Evolutionary conservation across 2,888 invertebrate genomes (phyloP).

Genomic region (Drosophila ezoana): DNA sequence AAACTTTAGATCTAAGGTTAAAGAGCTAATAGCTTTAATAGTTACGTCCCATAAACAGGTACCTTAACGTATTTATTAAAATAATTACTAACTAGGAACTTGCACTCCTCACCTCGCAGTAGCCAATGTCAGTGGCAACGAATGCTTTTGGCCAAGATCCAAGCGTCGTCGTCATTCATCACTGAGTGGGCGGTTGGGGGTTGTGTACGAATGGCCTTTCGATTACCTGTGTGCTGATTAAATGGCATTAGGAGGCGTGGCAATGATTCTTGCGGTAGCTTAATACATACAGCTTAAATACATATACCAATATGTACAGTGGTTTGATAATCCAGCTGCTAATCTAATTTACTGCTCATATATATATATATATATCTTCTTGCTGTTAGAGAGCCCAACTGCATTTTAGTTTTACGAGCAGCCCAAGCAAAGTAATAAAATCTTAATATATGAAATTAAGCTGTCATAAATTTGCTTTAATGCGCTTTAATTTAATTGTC

Average conservation of each 20-base stretch:
- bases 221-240: slow-evolving; percentile 54
- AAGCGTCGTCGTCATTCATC: slow-evolving; percentile 62
- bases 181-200: slow-evolving; percentile 52
- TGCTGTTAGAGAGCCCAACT: slow-evolving; percentile 26
- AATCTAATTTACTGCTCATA: slow-evolving; percentile 52
- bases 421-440: slow-evolving; percentile 61
- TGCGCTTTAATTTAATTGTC: slow-evolving; percentile 82
- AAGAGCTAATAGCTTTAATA: too few species aligned
- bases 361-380: slow-evolving; percentile 13
- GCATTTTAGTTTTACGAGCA: slow-evolving; percentile 56
- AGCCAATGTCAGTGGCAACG: slow-evolving; percentile 43
- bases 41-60: too few species aligned
- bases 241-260: slow-evolving; percentile 46
- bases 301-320: slow-evolving; percentile 9
- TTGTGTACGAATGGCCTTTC: slow-evolving; percentile 32
- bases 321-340: slow-evolving; percentile 66
- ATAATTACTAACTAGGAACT: neutral
- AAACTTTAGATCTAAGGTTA: too few species aligned
- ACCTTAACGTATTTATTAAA: neutral
- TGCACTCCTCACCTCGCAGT: slow-evolving; percentile 28
- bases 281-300: neutral
- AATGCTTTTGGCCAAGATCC: slow-evolving; percentile 63
- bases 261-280: slow-evolving; percentile 40
- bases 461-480: slow-evolving; percentile 81
- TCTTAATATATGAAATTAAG: slow-evolving; percentile 82